These are phyloP conservation scores for Microcebus lehilahytsara DNA, from an alignment of 2,113 vertebrate genomes.

Conservation along the genomic window DNA sequence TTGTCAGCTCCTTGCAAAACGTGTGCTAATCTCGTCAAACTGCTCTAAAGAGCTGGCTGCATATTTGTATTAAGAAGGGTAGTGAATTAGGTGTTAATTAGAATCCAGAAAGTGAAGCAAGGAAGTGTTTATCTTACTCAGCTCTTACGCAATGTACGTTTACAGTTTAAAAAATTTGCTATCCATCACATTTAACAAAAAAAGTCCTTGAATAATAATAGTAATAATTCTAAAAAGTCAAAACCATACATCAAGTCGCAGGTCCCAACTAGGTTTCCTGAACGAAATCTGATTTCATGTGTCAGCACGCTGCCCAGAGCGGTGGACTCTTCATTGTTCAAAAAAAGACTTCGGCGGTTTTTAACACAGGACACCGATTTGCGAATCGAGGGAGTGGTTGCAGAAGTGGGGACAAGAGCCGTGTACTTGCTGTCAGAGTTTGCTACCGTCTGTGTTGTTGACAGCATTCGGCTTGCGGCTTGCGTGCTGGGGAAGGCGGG, in stretches of 20 bases:
- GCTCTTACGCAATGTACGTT: background rate
- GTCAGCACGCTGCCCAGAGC: background rate
- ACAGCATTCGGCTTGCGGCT: background rate
- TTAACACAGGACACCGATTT: background rate
- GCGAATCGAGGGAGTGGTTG: background rate
- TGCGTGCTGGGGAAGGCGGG: background rate
- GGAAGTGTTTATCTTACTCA: constrained; percentile 4
- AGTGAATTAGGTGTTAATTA: constrained; percentile 65
- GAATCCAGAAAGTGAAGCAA: constrained; percentile 39
- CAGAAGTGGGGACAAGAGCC: background rate
- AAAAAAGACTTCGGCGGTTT: background rate
- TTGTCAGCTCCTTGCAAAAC: constrained; percentile 13
- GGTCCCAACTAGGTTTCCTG: background rate
- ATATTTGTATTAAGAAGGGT: constrained; percentile 56
- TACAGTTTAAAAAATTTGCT: constrained; percentile 2
- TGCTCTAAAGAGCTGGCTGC: background rate
- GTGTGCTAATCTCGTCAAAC: background rate
- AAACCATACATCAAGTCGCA: background rate
- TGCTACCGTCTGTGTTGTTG: background rate
- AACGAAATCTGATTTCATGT: background rate
- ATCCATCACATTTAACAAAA: background rate
- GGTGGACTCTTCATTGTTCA: background rate
- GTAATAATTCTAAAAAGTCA: background rate
- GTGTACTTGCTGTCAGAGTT: background rate
- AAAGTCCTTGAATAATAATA: background rate